Conservation (phyloP, 2,888 invertebrate genomes). For the Diachrysia chrysitis region DNA sequence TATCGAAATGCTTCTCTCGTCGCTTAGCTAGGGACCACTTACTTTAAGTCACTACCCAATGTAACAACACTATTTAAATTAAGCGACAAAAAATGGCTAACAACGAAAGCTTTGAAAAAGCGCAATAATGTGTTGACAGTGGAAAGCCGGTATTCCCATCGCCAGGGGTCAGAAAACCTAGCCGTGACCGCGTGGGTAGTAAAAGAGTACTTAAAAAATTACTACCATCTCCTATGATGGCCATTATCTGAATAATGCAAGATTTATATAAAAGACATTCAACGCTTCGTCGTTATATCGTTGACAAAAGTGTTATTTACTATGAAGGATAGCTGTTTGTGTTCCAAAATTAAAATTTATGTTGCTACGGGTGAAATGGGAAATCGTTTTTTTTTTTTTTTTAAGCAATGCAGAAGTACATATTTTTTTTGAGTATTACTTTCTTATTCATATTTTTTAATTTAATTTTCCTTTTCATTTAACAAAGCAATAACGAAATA, state of each 20-base stretch:
- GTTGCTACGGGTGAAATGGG: not conserved
- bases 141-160: not conserved
- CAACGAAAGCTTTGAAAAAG: not conserved
- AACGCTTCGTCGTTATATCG: slow-evolving; percentile 6
- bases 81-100: not conserved
- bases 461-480: not conserved
- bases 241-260: slow-evolving; percentile 29
- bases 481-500: not conserved
- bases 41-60: too few species aligned
- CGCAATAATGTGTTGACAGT: not conserved
- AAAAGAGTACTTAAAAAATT: slow-evolving; percentile 58
- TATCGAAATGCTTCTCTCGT: too few species aligned
- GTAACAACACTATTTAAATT: too few species aligned
- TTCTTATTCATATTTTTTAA: not conserved
- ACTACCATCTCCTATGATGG: slow-evolving; percentile 48
- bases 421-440: not conserved
- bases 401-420: not conserved
- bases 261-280: slow-evolving; percentile 35
- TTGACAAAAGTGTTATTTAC: slow-evolving; percentile 14
- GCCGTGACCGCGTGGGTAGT: slow-evolving; percentile 40
- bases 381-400: not conserved
- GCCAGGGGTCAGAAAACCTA: slow-evolving; percentile 56
- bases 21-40: too few species aligned
- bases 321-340: not conserved
- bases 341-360: not conserved